Base-by-base conservation (phyloP, 35 echinoderm and acorn worm species). In the Apostichopus parvimensis region DNA sequence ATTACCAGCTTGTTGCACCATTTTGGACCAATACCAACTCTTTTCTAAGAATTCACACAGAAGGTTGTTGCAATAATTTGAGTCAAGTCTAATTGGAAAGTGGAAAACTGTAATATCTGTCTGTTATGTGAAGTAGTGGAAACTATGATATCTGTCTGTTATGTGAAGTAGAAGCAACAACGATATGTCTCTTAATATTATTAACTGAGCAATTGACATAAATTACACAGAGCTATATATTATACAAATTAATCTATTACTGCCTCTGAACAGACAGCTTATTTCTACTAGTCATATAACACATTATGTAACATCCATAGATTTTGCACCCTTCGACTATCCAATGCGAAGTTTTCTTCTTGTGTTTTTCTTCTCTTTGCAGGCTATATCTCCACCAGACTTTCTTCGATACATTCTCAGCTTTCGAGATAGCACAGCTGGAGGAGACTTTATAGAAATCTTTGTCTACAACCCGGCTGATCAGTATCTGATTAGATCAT, bases 361-460 rank as follows among this genome's bases (percentile, higher is more conserved):
- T 53, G 78, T 55, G 52, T 9, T 45, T 45, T 80, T 4, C 8
- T 53, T 45, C 9, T 80, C 78, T 80, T 80, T 34, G 11, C 57
- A 95, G 94, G 6, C 94, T 0, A 86, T 91, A 18, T 23, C 91
- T 72, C 92, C 93, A 13, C 18, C 66, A 54, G 68, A 89, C 13
- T 96, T 96, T 58, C 66, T 87, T 1, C 52, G 82, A 1, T 96
- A 96, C 82, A 81, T 90, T 80, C 87, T 96, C 8, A 77, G 56
- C 8, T 96, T 79, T 54, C 82, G 54, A 18, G 80, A 83, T 20
- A 75, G 2, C 71, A 75, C 21, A 18, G 13, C 80, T 55, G 54
- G 10, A 57, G 80, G 56, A 57, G 52, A 56, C 8, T 83, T 83
- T n/a, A 45, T 62, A 60, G 62, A 91, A 17, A 79, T 91, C 25